phyloP scores from a whole-genome alignment of 2,113 vertebrate species.

The Vireo altiloquus region DNA sequence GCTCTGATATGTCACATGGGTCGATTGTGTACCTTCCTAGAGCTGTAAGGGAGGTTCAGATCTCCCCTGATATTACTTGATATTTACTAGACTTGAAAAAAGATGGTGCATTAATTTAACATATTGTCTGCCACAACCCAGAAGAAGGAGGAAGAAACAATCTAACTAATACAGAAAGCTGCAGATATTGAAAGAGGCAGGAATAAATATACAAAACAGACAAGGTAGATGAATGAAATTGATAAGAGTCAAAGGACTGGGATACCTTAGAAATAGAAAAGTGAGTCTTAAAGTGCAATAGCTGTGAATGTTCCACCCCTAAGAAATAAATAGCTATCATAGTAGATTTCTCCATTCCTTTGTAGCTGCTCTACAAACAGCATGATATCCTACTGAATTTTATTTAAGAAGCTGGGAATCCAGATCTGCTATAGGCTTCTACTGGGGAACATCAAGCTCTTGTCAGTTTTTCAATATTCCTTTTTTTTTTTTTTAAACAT shows the following conservation, averaged over 20 bases:
- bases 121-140: not conserved
- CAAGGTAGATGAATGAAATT: not conserved
- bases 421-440: not conserved
- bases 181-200: not conserved
- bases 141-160: not conserved
- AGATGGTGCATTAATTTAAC: not conserved
- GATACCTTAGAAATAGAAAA: not conserved
- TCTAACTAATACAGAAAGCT: not conserved
- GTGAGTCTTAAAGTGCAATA: not conserved
- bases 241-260: not conserved
- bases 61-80: not conserved
- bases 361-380: not conserved
- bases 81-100: not conserved
- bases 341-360: not conserved
- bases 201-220: not conserved
- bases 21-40: not conserved
- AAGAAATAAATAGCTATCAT: not conserved
- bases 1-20: not conserved
- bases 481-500: not conserved
- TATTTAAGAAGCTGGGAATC: not conserved
- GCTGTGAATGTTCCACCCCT: not conserved
- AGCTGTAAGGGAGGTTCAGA: not conserved
- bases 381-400: not conserved
- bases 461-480: not conserved
- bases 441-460: not conserved